Evolutionary conservation across 2,888 invertebrate genomes (phyloP).

Genomic region (Geophilus truncorum): DNA sequence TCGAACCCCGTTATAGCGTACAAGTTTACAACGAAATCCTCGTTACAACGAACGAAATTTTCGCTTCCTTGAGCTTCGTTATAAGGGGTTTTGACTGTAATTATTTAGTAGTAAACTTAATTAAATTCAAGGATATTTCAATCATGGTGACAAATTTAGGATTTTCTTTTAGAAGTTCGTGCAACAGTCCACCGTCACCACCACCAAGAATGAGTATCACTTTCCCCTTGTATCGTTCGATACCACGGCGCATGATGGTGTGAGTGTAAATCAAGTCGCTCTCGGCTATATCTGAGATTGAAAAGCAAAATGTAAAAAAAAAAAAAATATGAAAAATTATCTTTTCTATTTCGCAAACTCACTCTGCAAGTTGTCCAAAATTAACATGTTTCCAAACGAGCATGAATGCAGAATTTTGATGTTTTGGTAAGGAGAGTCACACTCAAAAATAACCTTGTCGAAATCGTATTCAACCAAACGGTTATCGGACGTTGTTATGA

Average conservation of each 20-base stretch:
- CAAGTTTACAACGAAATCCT: too few relatives aligned
- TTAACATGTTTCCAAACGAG: constrained; percentile 81
- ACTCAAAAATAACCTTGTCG: constrained; percentile 74
- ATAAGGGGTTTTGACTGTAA: too few relatives aligned
- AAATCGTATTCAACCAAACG: constrained; percentile 86
- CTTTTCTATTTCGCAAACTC: not conserved
- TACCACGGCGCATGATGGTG: constrained; percentile 80
- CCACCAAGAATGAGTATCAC: constrained; percentile 90
- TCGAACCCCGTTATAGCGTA: too few relatives aligned
- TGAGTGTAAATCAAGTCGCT: constrained; percentile 87
- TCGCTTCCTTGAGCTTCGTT: too few relatives aligned
- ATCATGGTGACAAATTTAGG: constrained; percentile 88
- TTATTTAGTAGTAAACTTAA: too few relatives aligned
- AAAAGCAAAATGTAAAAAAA: too few relatives aligned
- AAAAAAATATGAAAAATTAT: constrained; percentile 32
- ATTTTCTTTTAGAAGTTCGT: constrained; percentile 81
- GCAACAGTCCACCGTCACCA: constrained; percentile 88
- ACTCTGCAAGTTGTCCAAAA: constrained; percentile 91
- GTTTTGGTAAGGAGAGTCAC: constrained; percentile 78
- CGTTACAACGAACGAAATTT: too few relatives aligned
- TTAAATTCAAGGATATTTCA: constrained; percentile 59
- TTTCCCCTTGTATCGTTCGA: constrained; percentile 74
- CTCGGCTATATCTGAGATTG: constrained; percentile 88
- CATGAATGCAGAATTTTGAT: constrained; percentile 87
- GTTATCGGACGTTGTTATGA: constrained; percentile 79